Percentiles rank a stretch among this genome's conserved stretches.
phyloP scores from a whole-genome alignment of 2,888 invertebrate species.

The Tipula lateralis region DNA sequence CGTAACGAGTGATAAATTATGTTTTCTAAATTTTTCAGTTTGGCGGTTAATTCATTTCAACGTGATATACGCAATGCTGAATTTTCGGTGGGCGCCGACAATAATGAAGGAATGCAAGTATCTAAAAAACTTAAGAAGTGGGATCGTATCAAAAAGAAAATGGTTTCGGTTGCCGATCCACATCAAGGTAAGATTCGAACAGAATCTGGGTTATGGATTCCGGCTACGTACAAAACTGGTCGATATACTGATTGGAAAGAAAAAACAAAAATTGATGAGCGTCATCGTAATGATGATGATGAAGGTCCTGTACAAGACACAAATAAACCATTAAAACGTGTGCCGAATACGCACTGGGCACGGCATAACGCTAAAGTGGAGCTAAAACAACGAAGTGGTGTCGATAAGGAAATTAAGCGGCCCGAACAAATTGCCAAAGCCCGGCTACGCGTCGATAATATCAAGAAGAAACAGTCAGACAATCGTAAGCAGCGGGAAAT shows the following conservation, averaged over 20 bases:
- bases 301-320: constrained; percentile 39
- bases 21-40: too few relatives aligned
- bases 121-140: constrained; percentile 67
- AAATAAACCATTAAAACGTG: constrained; percentile 39
- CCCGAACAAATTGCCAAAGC: constrained; percentile 76
- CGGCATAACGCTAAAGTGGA: constrained; percentile 71
- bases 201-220: constrained; percentile 92
- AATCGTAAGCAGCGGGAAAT: constrained; percentile 36
- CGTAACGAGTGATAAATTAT: too few relatives aligned
- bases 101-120: constrained; percentile 64
- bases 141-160: constrained; percentile 96
- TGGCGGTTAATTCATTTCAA: constrained; percentile 72
- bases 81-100: constrained; percentile 73
- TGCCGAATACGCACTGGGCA: constrained; percentile 63
- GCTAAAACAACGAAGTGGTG: constrained; percentile 53
- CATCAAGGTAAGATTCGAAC: constrained; percentile 80
- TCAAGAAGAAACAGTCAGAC: constrained; percentile 58
- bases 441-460: constrained; percentile 54
- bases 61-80: constrained; percentile 72
- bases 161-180: constrained; percentile 59
- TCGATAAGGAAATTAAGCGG: constrained; percentile 60
- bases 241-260: constrained; percentile 83
- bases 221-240: constrained; percentile 89
- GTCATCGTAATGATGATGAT: constrained; percentile 43
- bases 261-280: constrained; percentile 53